These are phyloP conservation scores for Drosophila ananassae DNA, from an alignment of 1,140 invertebrate genomes.

Conservation along the genomic window DNA sequence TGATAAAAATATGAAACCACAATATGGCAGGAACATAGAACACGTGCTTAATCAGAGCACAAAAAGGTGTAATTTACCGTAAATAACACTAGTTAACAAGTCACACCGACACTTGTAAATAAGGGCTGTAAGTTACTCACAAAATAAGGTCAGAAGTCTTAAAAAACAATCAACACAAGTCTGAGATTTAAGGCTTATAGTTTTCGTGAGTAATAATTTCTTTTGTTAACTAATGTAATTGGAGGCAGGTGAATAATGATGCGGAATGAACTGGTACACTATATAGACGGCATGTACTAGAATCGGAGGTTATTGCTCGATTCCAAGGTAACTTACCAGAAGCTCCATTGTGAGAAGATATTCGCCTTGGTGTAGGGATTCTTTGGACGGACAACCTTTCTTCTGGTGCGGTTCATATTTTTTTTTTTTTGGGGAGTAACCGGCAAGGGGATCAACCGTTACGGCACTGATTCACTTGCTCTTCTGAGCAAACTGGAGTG, in stretches of 20 bases:
- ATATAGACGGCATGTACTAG: not conserved
- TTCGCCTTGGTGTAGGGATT: conserved; percentile 77
- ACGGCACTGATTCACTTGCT: conserved; percentile 22
- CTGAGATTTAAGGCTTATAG: too few species aligned
- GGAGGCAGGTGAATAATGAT: not conserved
- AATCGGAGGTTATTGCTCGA: not conserved
- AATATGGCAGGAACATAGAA: conserved; percentile 52
- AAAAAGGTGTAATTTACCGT: conserved; percentile 49
- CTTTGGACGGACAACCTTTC: conserved; percentile 72
- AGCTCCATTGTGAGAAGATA: conserved; percentile 74
- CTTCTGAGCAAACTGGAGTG: not conserved
- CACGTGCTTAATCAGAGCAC: conserved; percentile 52
- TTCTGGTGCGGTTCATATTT: conserved; percentile 79
- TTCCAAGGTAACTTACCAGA: conserved; percentile 64
- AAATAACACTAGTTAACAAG: conserved; percentile 17
- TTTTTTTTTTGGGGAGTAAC: not conserved
- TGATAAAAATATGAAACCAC: conserved; percentile 19
- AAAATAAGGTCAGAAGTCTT: too few species aligned
- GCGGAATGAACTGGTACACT: too few species aligned
- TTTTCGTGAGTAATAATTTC: not conserved
- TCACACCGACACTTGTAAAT: not conserved
- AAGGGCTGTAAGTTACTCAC: not conserved
- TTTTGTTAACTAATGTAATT: not conserved
- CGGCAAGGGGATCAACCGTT: conserved; percentile 49
- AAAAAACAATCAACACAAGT: too few species aligned